Conservation (phyloP, 2,797 vertebrate species). For the Sparidentex hasta region DNA sequence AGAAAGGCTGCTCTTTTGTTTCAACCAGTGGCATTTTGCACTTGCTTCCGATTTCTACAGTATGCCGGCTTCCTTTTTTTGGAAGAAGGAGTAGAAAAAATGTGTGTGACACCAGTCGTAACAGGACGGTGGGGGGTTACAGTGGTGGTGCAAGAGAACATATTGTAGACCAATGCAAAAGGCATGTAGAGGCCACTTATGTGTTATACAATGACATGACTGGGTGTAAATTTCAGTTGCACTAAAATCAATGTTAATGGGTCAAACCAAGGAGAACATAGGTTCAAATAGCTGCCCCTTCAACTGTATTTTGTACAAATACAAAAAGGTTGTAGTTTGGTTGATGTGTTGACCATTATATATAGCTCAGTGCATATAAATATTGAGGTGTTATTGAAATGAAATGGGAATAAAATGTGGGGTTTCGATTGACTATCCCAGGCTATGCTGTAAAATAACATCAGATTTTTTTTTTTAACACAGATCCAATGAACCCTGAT, state of each 20-base stretch:
- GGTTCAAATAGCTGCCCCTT: not conserved
- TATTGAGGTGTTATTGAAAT: not conserved
- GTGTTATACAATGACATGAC: not conserved
- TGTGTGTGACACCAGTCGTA: not conserved
- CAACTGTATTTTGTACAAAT: not conserved
- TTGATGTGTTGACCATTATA: no score
- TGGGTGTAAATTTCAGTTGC: not conserved
- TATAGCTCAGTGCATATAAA: not conserved
- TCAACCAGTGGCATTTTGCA: not conserved
- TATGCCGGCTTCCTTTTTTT: not conserved
- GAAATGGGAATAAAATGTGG: not conserved
- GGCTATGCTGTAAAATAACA: no score
- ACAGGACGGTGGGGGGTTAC: not conserved
- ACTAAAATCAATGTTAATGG: not conserved
- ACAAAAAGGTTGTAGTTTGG: not conserved
- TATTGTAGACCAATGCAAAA: not conserved
- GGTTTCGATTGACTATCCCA: not conserved
- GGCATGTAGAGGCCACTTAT: not conserved
- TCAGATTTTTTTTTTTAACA: no score
- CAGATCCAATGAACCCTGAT: no score
- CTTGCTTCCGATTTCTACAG: not conserved
- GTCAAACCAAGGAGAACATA: conserved; percentile 1
- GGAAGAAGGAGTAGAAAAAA: not conserved
- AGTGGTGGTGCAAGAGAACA: not conserved
- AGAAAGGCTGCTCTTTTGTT: conserved; percentile 9